These are phyloP conservation scores for Propithecus perrieri DNA, from an alignment of 2,797 vertebrate species.

Conservation along the genomic window DNA sequence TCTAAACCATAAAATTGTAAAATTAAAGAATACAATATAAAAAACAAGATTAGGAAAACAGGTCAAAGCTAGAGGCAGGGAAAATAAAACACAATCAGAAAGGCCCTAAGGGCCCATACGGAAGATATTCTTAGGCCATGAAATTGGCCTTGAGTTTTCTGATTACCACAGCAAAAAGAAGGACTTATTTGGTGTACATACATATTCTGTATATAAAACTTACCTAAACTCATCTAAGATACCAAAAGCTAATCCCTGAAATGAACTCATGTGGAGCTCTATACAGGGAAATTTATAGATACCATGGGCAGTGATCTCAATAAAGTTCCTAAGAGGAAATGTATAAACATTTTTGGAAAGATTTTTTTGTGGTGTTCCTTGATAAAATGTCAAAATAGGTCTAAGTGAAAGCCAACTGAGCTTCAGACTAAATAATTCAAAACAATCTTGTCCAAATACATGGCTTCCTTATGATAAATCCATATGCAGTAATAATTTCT, in stretches of 20 bases:
- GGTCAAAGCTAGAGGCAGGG: not conserved
- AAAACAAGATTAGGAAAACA: slow-evolving; percentile 48
- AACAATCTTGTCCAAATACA: not conserved
- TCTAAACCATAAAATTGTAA: not conserved
- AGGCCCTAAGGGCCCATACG: not conserved
- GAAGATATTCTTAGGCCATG: not conserved
- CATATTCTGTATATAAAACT: not conserved
- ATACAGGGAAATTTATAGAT: not conserved
- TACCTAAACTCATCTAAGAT: not conserved
- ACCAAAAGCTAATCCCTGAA: not conserved
- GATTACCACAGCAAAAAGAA: not conserved
- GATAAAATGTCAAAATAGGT: not conserved
- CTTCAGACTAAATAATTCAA: slow-evolving; percentile 23
- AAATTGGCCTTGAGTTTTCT: not conserved
- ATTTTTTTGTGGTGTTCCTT: not conserved
- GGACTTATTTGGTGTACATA: not conserved
- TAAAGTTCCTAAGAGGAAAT: not conserved
- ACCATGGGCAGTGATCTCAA: not conserved
- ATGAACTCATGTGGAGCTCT: not conserved
- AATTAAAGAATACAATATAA: not conserved
- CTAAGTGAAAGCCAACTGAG: not conserved
- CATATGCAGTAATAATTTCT: slow-evolving; percentile 28
- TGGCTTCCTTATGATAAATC: not conserved
- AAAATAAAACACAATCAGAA: not conserved
- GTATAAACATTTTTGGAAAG: not conserved